A percentile compares a stretch with the other conserved stretches of the same genome.
Conservation (phyloP, 2,797 vertebrate species). For the Avahi laniger region DNA sequence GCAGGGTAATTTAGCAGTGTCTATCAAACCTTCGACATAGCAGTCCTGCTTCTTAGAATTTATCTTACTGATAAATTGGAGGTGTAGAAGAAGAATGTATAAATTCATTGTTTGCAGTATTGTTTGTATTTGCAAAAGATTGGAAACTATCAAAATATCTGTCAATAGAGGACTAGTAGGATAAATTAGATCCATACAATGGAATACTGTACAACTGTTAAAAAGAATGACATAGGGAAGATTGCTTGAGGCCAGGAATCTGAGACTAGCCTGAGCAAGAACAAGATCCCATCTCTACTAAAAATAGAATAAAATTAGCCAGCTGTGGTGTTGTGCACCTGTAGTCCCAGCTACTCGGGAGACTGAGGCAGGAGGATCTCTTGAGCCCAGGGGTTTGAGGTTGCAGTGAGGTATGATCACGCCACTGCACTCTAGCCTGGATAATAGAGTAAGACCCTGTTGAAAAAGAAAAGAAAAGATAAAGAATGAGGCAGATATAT, state of each 20-base stretch:
- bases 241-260: not conserved
- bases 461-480: not conserved
- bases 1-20: not conserved
- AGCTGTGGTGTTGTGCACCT: not conserved
- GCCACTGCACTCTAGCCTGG: not conserved
- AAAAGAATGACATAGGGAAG: not conserved
- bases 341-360: not conserved
- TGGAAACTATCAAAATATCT: not conserved
- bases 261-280: not conserved
- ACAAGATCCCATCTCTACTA: not conserved
- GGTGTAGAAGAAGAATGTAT: not conserved
- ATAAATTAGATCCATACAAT: not conserved
- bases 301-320: not conserved
- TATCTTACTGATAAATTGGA: not conserved
- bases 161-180: not conserved
- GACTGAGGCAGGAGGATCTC: not conserved
- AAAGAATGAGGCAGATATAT: not conserved
- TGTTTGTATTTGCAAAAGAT: conserved; percentile 5
- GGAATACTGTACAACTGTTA: not conserved
- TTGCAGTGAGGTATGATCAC: not conserved
- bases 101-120: not conserved
- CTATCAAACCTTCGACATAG: not conserved
- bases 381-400: not conserved
- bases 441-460: not conserved
- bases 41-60: conserved; percentile 5